A percentile compares a stretch with the other conserved stretches of the same genome.
Conservation (phyloP, 2,797 vertebrate species). For the Scleropages formosus region DNA sequence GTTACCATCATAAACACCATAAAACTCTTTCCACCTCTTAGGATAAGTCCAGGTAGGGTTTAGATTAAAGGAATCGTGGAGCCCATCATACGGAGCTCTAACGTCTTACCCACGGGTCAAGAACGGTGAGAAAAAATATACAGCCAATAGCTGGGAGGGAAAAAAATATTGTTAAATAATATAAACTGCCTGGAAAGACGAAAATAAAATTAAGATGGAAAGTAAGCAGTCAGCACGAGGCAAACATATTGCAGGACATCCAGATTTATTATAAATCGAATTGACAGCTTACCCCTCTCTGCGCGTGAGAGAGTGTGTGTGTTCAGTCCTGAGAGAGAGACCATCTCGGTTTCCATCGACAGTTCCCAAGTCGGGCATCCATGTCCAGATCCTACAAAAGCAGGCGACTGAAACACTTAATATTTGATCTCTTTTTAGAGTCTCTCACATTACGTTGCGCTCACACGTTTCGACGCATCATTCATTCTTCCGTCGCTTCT, state of each 20-base stretch:
- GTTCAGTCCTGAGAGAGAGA: not conserved
- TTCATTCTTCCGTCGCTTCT: not conserved
- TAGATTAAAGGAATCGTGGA: not conserved
- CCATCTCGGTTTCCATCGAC: constrained; percentile 23
- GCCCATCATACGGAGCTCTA: too few species aligned
- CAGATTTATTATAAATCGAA: constrained; percentile 4
- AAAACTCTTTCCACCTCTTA: not conserved
- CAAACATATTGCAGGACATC: constrained; percentile 3
- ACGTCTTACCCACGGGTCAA: too few species aligned
- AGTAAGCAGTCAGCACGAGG: too few species aligned
- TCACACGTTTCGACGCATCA: constrained; percentile 10
- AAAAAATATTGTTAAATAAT: constrained; percentile 10
- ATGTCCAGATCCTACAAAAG: constrained; percentile 14
- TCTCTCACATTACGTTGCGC: not conserved
- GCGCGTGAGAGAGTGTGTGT: not conserved
- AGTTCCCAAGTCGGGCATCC: constrained; percentile 22
- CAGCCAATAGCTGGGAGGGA: not conserved
- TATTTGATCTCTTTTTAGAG: not conserved
- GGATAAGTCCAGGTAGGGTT: not conserved
- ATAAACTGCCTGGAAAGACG: not conserved
- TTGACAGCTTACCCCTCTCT: constrained; percentile 21
- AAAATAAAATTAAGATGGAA: constrained; percentile 10
- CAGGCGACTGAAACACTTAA: constrained; percentile 15
- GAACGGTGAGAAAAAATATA: too few species aligned
- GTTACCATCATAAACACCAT: not conserved